phyloP scores from a whole-genome alignment of 2,888 invertebrate species.

The Dasypogon diadema region DNA sequence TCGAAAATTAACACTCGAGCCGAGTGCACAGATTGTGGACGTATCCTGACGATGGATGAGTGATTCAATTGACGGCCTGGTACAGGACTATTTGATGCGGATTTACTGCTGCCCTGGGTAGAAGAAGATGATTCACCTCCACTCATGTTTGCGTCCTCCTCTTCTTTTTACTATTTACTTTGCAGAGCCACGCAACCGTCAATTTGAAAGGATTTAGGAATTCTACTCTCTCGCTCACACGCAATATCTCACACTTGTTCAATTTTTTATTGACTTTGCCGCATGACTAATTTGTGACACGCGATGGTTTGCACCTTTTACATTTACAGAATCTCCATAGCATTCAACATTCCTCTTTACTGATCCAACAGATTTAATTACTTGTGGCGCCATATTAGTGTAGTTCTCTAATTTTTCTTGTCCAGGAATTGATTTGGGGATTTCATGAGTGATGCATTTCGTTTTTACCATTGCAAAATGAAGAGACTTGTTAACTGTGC shows the following conservation, averaged over 20 bases:
- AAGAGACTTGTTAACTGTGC: no score
- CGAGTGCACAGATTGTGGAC: constrained; percentile 76
- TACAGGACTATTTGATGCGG: constrained; percentile 41
- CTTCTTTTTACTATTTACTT: not conserved
- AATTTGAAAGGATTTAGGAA: not conserved
- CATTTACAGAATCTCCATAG: no score
- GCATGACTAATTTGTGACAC: no score
- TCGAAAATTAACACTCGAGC: constrained; percentile 83
- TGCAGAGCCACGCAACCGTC: not conserved
- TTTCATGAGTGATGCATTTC: not conserved
- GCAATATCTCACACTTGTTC: no score
- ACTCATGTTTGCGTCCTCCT: constrained; percentile 32
- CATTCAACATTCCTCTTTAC: no score
- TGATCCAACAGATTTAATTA: not conserved
- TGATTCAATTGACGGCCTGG: constrained; percentile 25
- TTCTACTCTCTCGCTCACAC: no score
- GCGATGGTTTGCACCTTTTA: no score
- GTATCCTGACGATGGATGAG: constrained; percentile 52
- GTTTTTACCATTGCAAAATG: not conserved
- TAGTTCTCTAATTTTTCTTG: not conserved
- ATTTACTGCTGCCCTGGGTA: constrained; percentile 35
- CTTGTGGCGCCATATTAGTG: not conserved
- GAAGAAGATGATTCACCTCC: constrained; percentile 37
- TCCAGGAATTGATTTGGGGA: not conserved
- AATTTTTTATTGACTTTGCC: no score